These are phyloP conservation scores for Drosophila kanekoi DNA, from an alignment of 2,888 invertebrate genomes.

Conservation along the genomic window DNA sequence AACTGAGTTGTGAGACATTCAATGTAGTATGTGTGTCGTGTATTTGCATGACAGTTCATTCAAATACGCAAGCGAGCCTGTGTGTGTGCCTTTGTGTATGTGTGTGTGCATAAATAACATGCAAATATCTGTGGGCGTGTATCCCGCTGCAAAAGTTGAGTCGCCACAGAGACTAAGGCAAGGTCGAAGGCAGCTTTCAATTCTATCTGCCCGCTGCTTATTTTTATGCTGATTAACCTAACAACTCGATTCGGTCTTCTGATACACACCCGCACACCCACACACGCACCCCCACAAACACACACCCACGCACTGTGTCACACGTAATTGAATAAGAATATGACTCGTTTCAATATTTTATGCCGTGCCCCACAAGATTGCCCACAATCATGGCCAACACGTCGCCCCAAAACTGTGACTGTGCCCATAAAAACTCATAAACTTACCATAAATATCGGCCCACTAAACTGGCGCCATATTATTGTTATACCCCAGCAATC, in stretches of 20 bases:
- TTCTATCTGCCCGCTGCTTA: constrained; percentile 55
- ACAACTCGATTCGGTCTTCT: constrained; percentile 45
- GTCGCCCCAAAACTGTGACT: constrained; percentile 39
- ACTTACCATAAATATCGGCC: constrained; percentile 65
- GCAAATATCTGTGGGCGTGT: constrained; percentile 57
- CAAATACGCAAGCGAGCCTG: not conserved
- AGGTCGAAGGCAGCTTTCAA: constrained; percentile 33
- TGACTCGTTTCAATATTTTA: constrained; percentile 58
- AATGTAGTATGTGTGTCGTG: constrained; percentile 22
- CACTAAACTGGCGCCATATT: constrained; percentile 50
- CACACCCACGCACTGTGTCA: constrained; percentile 1
- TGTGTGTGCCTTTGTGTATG: not conserved
- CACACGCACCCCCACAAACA: not conserved
- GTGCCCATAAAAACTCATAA: constrained; percentile 67
- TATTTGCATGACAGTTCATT: constrained; percentile 51
- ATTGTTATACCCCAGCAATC: constrained; percentile 36
- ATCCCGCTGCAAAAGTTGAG: constrained; percentile 44
- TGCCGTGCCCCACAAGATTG: constrained; percentile 36
- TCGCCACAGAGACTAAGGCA: not conserved
- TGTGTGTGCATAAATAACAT: constrained; percentile 27
- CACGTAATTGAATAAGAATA: constrained; percentile 66
- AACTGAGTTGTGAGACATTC: constrained; percentile 33
- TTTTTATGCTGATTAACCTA: constrained; percentile 73
- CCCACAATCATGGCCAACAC: constrained; percentile 57
- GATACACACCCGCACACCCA: not conserved